phyloP scores from a whole-genome alignment of 2,797 vertebrate species.

The Peromyscus melanophrys region DNA sequence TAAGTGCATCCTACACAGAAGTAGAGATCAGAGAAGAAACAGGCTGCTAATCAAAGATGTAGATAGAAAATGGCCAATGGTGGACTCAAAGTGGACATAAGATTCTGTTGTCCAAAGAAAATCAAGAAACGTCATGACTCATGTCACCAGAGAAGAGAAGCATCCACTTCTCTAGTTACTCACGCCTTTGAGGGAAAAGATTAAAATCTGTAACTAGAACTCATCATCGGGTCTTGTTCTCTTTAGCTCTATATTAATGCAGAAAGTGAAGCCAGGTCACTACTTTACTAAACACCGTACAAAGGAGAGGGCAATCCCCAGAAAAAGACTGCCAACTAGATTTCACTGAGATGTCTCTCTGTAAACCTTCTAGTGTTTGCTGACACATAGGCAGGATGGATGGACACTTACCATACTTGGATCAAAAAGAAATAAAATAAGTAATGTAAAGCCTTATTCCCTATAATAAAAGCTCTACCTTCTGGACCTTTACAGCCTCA shows the following conservation, averaged over 20 bases:
- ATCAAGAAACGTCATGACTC: not conserved
- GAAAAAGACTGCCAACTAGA: not conserved
- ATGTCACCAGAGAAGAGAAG: no score
- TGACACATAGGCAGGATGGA: not conserved
- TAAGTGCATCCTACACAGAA: no score
- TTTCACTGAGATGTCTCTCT: not conserved
- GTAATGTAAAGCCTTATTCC: not conserved
- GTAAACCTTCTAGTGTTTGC: not conserved
- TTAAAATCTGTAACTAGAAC: not conserved
- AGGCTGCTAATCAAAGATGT: no score
- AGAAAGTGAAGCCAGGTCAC: not conserved
- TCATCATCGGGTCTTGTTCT: not conserved
- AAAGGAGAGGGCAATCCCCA: not conserved
- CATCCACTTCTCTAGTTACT: not conserved
- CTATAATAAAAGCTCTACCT: not conserved
- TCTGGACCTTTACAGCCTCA: not conserved
- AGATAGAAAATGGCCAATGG: no score
- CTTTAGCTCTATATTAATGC: not conserved
- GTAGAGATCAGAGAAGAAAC: no score
- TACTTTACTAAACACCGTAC: not conserved
- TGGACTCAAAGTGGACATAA: not conserved
- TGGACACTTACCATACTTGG: not conserved
- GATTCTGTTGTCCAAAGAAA: not conserved
- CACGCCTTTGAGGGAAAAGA: not conserved
- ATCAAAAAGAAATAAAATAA: not conserved